phyloP scores from a whole-genome alignment of 37 sponge, comb jelly and placozoan genomes.

The Haliclona indistincta region DNA sequence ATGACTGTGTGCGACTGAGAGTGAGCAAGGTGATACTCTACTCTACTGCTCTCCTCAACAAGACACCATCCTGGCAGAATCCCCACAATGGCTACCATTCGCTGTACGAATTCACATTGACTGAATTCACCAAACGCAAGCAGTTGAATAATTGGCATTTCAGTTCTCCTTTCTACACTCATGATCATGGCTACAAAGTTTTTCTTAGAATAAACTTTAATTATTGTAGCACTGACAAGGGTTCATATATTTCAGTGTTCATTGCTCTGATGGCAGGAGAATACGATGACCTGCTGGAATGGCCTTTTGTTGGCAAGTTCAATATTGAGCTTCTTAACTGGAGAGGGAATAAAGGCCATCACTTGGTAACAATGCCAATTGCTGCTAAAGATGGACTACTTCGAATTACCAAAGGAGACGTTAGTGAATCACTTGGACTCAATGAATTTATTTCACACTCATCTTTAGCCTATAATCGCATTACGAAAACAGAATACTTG shows the following conservation, averaged over 20 bases:
- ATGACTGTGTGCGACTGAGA: no score
- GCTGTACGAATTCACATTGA: no score
- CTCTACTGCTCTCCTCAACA: no score
- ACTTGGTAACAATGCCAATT: neutral
- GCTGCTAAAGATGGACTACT: neutral
- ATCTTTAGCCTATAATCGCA: neutral
- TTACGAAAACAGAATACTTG: conserved; percentile 4
- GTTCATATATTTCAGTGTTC: neutral
- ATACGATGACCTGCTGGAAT: neutral
- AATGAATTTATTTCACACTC: neutral
- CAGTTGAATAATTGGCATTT: no score
- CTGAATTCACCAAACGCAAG: no score
- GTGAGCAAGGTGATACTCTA: no score
- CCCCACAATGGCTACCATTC: no score
- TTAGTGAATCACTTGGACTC: neutral
- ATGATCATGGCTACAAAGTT: neutral
- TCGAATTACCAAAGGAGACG: neutral
- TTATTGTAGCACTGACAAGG: neutral
- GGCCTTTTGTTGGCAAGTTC: neutral
- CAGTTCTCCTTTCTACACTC: conserved; percentile 7
- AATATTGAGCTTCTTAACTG: neutral
- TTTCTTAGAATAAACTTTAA: neutral
- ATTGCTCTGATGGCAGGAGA: neutral
- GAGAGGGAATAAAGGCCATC: neutral
- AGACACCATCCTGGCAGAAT: no score